Conservation (phyloP, 2,797 vertebrate species). For the Pangasius larnaudii region DNA sequence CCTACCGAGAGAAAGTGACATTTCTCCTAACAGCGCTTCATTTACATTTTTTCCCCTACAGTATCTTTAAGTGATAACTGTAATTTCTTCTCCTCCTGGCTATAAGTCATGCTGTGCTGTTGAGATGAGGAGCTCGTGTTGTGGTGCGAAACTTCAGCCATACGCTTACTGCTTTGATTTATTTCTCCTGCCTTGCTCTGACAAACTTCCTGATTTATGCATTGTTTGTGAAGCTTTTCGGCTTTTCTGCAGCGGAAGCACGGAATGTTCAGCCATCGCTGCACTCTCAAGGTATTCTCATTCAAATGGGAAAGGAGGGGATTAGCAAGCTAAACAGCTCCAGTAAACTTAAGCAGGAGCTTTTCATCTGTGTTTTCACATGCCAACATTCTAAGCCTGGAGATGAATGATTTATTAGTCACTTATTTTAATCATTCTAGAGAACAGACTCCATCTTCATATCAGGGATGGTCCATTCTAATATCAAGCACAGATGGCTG, state of each 20-base stretch:
- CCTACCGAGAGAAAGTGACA: conserved; percentile 63
- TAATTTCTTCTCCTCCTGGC: conserved; percentile 71
- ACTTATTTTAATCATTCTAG: conserved; percentile 7
- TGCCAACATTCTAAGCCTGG: conserved; percentile 12
- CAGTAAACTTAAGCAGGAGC: not conserved
- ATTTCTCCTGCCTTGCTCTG: conserved; percentile 67
- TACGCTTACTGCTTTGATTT: conserved; percentile 74
- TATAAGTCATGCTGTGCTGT: conserved; percentile 65
- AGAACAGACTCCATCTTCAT: not conserved
- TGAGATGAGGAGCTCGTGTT: conserved; percentile 73
- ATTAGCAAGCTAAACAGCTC: conserved; percentile 34
- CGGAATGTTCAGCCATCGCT: conserved; percentile 38
- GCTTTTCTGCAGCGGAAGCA: conserved; percentile 41
- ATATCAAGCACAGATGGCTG: not conserved
- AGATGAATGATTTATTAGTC: conserved; percentile 35
- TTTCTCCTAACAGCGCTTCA: conserved; percentile 73
- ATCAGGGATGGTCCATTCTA: not conserved
- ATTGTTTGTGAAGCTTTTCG: conserved; percentile 64
- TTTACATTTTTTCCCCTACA: conserved; percentile 72
- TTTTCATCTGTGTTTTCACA: conserved; percentile 3
- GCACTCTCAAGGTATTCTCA: conserved; percentile 39
- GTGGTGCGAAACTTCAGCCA: conserved; percentile 71
- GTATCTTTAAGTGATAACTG: conserved; percentile 78
- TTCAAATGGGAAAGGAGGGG: conserved; percentile 14
- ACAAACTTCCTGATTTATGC: conserved; percentile 73